Evolutionary conservation across 1,140 invertebrate genomes (phyloP), one percentile per base, ranked within the genome.

Genomic region (Uloborus diversus): DNA sequence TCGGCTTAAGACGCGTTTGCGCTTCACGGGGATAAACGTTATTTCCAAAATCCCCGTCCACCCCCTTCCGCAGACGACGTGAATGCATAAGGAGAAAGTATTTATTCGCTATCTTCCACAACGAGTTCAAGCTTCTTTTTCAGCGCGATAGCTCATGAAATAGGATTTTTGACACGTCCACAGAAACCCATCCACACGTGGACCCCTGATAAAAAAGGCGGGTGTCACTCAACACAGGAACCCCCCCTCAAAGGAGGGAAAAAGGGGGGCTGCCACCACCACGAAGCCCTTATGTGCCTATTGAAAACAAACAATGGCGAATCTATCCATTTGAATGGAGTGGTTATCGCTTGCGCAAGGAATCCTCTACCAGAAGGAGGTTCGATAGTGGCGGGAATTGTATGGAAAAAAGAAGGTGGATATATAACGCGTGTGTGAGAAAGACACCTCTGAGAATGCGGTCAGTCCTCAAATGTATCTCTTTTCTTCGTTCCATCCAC

Each of bases 251-350:
- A 42, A 9, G 37, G 37, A 20, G 14, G 13, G 17, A 11, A n/a
- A 20, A 20, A 42, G 20, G 47, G 49, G 51, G 28, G 30, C 5
- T 14, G 70, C 3, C 20, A 14, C 5, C 13, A 59, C 3, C 20
- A 14, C 14, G 28, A 57, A 35, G 4, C 32, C 25, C 32, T 59
- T 59, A 59, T 71, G 23, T 42, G 71, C 3, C 71, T 20, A 75
- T 75, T 75, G 71, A 75, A 64, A 53, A 75, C 71, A 75, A 75
- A 75, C 71, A 75, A 75, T 64, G 59, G 28, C n/a, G 42, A 75
- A 62, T 75, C 28, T 75, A 75, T 75, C 71, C 53, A 64, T 64
- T 61, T 27, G 64, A 62, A 51, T 51, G 23, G 23, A 64, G 71
- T 53, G 49, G 42, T 68, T 64, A 75, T 75, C 71, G 35, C 57